A percentile compares a stretch with the other conserved stretches of the same genome.
These are phyloP conservation scores for Caenorhabditis tropicalis DNA, from an alignment of 1,140 invertebrate genomes.

Conservation along the genomic window DNA sequence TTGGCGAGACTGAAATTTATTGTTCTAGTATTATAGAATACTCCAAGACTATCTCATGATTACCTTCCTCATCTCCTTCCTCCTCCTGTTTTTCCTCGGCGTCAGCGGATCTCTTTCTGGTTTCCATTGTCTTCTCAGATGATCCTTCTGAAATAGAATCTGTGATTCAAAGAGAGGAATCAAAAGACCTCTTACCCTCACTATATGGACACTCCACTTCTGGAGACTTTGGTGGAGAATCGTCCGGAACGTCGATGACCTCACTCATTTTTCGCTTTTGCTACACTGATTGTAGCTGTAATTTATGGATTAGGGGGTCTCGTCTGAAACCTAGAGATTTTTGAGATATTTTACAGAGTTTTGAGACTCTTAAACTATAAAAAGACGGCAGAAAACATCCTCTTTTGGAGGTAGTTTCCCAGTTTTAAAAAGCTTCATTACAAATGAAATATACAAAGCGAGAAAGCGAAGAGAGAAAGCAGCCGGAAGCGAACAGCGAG, in stretches of 20 bases:
- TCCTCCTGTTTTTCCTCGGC: background rate
- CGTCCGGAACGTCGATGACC: slow-evolving; percentile 8
- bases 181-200: background rate
- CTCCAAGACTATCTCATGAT: background rate
- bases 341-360: background rate
- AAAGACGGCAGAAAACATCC: background rate
- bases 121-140: background rate
- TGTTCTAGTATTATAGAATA: background rate
- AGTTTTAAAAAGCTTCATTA: background rate
- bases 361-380: background rate
- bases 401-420: background rate
- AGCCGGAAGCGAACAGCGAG: background rate
- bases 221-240: background rate
- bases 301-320: background rate
- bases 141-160: background rate
- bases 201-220: slow-evolving; percentile 15
- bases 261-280: background rate
- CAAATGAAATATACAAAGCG: background rate
- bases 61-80: background rate
- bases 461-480: background rate
- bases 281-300: background rate
- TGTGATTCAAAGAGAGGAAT: background rate
- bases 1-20: background rate
- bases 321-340: background rate
- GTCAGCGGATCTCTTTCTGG: background rate